Evolutionary conservation across 1,140 invertebrate species (phyloP), one percentile per base, ranked within the genome.

Genomic region (Lasioglossum albipes): DNA sequence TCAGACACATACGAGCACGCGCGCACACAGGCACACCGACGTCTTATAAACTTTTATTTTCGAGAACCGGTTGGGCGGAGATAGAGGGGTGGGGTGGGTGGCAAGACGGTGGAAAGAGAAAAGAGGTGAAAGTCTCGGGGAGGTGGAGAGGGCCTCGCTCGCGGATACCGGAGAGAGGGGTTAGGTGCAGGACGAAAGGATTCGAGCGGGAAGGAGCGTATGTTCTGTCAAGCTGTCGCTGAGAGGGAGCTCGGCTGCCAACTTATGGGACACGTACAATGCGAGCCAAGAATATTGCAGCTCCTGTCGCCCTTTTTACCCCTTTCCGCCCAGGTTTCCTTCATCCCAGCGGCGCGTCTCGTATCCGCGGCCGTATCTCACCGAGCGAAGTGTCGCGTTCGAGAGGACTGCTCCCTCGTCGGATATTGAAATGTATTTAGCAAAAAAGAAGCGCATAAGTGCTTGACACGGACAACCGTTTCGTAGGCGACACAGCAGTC

Each of bases 211-310:
- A 88, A 85, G 86, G 87, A 88, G 90, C 87, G 89, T 91, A 92
- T 92, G 90, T 91, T 91, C 91, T 92, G 91, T 92, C 91, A 92
- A 92, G 91, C 91, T 92, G 91, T 92, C 91, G 91, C 90, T 91
- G 87, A 91, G 90, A 89, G 88, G 88, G 82, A 90, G 86, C 87
- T 85, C 85, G 88, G 78, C 91, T 92, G 91, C 90, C 91, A 92
- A 92, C 91, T 92, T 91, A 92, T 91, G 89, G 89, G 90, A 92
- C 91, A 92, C 89, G 89, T 92, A 91, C 89, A 92, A 91, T 91
- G 88, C 87, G 85, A 90, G 88, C 87, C 87, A 89, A 85, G 91
- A 91, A 92, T 92, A 92, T 92, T 92, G 91, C 91, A 85, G 71
- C 84, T 80, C 79, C 83, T 83, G 82, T 84, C 84, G 76, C 75